Base-by-base conservation (phyloP, 2,797 vertebrate species). In the Halcyon badia region DNA sequence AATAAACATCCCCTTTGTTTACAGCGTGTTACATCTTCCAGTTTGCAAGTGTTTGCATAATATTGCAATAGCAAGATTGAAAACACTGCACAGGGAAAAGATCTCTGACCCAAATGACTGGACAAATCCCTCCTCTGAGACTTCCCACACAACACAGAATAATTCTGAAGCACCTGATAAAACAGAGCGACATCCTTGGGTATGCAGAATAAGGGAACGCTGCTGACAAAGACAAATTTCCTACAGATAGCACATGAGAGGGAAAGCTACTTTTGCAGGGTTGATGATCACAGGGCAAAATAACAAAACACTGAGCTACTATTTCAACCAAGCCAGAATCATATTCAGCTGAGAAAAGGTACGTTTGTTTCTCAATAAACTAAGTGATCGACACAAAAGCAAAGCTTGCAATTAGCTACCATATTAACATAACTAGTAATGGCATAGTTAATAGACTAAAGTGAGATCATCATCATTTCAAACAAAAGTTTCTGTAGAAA, bases 141-240 rank as follows among this genome's bases (percentile, higher is more conserved):
- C 51, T 48, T 33, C 22, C 54, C 58, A 42, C 46, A 8, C 33
- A 33, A 3, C 10, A 31, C 24, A 22, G 79, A 71, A 37, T 31
- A 26, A 66, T 25, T 46, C 49, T 66, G 54, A 79, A 84, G 79
- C 94, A 88, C 76, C 85, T 71, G 89, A 91, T 83, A 89, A 90
- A 93, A 71, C 79, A 89, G 52, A 77, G 22, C 26, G 5, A 4
- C 56, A 35, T 46, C 78, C 71, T 49, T 26, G 51, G 65, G 13
- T 46, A 33, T 26, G 65, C 72, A 76, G 87, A 75, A 42, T 9
- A 2, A 37, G 35, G 76, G 37, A 71, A 46, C 5, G 17, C 61
- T 46, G 87, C 82, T 90, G 87, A 91, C 92, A 89, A 62, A 73
- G 94, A 92, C 86, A 75, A 28, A 93, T 88, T n/a, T 69, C 51